These are phyloP conservation scores for Agraylea sexmaculata DNA, from an alignment of 1,140 invertebrate species.

Conservation along the genomic window DNA sequence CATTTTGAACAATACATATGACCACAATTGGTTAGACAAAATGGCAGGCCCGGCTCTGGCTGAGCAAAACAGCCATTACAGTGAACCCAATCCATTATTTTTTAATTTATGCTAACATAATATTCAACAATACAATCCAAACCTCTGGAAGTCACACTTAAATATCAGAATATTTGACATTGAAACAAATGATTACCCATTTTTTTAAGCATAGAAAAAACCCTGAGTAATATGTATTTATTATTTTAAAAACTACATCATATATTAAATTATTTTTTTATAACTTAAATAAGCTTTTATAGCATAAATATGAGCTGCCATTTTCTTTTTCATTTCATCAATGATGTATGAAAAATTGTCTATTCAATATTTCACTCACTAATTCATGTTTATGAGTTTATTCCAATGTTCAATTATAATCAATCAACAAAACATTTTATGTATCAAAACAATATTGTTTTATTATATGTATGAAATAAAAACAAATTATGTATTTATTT, in stretches of 20 bases:
- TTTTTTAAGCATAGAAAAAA: too few relatives aligned
- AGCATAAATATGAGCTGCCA: too few relatives aligned
- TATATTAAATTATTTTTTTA: neutral
- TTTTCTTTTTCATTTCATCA: too few relatives aligned
- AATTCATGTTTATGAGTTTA: too few relatives aligned
- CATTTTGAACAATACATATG: conserved; percentile 40
- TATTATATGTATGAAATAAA: neutral
- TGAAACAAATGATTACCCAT: too few relatives aligned
- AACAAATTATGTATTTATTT: too few relatives aligned
- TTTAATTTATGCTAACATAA: neutral
- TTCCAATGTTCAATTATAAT: neutral
- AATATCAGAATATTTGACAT: too few relatives aligned
- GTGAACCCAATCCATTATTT: conserved; percentile 40
- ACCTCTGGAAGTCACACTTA: too few relatives aligned
- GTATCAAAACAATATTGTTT: neutral
- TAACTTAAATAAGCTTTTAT: too few relatives aligned
- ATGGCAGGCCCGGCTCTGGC: conserved; percentile 31
- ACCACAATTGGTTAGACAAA: conserved; percentile 38
- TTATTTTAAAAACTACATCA: neutral
- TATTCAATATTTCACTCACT: too few relatives aligned
- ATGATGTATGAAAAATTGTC: too few relatives aligned
- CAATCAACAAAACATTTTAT: neutral
- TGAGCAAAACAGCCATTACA: conserved; percentile 38
- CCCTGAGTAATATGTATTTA: neutral
- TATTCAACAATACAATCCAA: neutral